These are phyloP conservation scores for Smutsia temminckii DNA, from an alignment of 2,797 vertebrate genomes.

Conservation along the genomic window DNA sequence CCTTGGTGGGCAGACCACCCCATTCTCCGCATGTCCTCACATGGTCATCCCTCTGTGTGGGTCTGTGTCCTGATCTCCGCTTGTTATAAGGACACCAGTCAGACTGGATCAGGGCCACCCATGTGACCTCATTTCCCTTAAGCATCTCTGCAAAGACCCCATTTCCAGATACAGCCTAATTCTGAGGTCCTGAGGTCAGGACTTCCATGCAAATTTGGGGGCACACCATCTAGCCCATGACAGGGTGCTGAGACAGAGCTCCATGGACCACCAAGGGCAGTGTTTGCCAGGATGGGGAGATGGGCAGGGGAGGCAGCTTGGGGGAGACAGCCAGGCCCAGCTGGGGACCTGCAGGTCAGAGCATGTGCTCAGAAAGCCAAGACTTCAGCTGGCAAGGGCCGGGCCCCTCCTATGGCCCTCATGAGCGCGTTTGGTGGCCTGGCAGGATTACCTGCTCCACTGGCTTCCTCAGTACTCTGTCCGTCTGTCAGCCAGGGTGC, in stretches of 20 bases:
- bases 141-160: neutral
- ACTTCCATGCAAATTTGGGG: neutral
- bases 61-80: neutral
- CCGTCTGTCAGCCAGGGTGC: neutral
- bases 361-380: neutral
- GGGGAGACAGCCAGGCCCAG: neutral
- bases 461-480: neutral
- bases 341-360: neutral
- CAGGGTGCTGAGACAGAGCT: neutral
- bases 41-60: neutral
- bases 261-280: neutral
- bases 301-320: too few relatives aligned
- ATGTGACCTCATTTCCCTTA: too few relatives aligned
- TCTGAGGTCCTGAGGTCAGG: neutral
- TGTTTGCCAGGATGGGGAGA: neutral
- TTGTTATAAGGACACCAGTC: neutral
- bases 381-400: neutral
- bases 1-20: neutral
- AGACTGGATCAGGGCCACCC: neutral
- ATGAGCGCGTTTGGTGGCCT: accelerated
- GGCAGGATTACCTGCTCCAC: neutral
- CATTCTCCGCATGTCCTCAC: neutral
- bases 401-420: neutral
- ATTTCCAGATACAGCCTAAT: neutral
- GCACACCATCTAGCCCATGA: neutral